Evolutionary conservation across 2,797 vertebrate species (phyloP).

Genomic region (Rhabdophis nuchalis): DNA sequence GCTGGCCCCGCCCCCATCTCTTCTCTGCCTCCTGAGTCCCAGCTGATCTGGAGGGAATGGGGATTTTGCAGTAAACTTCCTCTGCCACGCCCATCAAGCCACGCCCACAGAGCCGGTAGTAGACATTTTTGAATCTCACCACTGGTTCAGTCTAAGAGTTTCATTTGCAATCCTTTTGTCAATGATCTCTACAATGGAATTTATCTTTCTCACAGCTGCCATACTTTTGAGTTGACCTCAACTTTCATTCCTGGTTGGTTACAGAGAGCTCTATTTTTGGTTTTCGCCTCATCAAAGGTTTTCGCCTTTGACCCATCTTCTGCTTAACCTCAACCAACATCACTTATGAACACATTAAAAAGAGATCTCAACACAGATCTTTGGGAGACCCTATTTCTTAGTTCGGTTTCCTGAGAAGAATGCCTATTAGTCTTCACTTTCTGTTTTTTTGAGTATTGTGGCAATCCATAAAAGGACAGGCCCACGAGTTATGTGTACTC

Average conservation of each 20-base stretch:
- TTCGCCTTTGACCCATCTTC: not conserved
- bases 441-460: not conserved
- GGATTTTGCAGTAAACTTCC: no score
- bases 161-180: not conserved
- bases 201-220: not conserved
- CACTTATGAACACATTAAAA: not conserved
- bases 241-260: not conserved
- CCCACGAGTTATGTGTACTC: not conserved
- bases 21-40: no score
- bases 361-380: not conserved
- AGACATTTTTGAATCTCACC: no score
- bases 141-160: not conserved
- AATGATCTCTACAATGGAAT: not conserved
- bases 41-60: no score
- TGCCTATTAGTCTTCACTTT: not conserved
- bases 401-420: not conserved
- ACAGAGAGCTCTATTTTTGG: not conserved
- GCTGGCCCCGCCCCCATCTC: no score
- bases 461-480: not conserved
- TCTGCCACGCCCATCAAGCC: no score
- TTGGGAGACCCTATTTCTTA: not conserved
- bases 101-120: no score
- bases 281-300: not conserved
- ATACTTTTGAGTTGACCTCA: not conserved
- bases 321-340: not conserved